Evolutionary conservation across 1,140 invertebrate genomes (phyloP), one percentile per base, ranked within the genome.

Genomic region (Druon quercuslanigerum): DNA sequence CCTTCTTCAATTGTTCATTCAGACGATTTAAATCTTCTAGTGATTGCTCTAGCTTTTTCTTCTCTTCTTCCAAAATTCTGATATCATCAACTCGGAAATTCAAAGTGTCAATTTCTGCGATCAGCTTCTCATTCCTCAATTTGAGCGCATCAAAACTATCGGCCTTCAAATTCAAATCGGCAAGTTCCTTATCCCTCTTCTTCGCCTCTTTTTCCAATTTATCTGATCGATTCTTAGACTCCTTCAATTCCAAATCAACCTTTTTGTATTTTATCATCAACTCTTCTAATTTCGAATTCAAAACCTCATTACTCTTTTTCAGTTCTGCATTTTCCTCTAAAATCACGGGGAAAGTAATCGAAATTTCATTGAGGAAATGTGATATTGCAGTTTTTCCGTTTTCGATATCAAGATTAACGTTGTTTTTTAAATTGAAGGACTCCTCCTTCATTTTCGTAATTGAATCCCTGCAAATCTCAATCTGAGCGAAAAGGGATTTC

Each of bases 131-230:
- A 52, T 85, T 87, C 60, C 74, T 79, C 13, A 20, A 16, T 50
- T 82, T 54, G 3, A 84, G 33, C 46, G 82, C 73, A 20, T 83
- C 76, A 40, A 78, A 80, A 9, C 73, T 54, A 0, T 79, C 81
- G 1, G 87, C 83, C 78, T 91, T 87, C 40, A 82, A 82, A 71
- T 85, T 87, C 54, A 92, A 75, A 14, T 87, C 81, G 77, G 90
- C 85, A 74, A 91, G 86, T 76, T 91, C 87, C 76, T 86, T 85
- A 52, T 88, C 87, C 66, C 84, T 86, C 5, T 85, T 80, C 72
- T 82, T 80, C 8, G 92, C 80, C 17, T 90, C 87, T 57, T 87
- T 87, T 71, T 84, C 80, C 9, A 88, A 76, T 11, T 8, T 17
- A n/a, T 50, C 7, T 54, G 54, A 85, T 87, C 50, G 75, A 66